Evolutionary conservation across 2,797 vertebrate genomes (phyloP).

Genomic region (Periophthalmus magnuspinnatus): DNA sequence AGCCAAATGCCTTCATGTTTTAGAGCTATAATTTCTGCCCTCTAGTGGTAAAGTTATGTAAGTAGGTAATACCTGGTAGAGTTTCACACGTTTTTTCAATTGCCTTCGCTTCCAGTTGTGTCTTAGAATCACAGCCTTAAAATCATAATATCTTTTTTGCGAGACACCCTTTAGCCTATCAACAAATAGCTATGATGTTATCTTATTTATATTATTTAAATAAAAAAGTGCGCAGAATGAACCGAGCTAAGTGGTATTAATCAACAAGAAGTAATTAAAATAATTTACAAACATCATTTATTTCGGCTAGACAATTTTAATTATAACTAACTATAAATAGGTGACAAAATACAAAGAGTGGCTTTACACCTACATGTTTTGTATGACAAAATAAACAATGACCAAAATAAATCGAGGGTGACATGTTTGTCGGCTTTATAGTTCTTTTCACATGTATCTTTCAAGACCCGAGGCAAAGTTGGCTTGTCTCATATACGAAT

Average conservation of each 20-base stretch:
- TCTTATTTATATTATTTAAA: no score
- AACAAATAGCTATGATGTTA: no score
- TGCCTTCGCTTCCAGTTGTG: no score
- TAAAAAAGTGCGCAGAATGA: no score
- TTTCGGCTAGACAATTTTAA: not conserved
- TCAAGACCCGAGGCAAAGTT: constrained; percentile 87
- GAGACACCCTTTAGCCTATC: no score
- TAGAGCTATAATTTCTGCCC: no score
- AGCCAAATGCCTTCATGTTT: not conserved
- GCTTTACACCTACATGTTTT: not conserved
- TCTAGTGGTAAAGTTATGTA: no score
- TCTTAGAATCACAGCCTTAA: no score
- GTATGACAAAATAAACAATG: not conserved
- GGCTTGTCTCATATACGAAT: constrained; percentile 86
- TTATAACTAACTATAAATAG: not conserved
- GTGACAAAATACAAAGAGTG: not conserved
- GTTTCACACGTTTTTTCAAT: no score
- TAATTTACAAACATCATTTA: not conserved
- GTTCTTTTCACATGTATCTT: constrained; percentile 84
- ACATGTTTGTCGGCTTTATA: not conserved
- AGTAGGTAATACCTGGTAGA: no score
- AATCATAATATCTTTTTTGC: no score
- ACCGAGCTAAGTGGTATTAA: no score
- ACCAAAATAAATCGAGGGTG: not conserved
- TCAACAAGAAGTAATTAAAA: not conserved